Evolutionary conservation across 2,888 invertebrate species (phyloP).

Genomic region (Melitaea athalia): DNA sequence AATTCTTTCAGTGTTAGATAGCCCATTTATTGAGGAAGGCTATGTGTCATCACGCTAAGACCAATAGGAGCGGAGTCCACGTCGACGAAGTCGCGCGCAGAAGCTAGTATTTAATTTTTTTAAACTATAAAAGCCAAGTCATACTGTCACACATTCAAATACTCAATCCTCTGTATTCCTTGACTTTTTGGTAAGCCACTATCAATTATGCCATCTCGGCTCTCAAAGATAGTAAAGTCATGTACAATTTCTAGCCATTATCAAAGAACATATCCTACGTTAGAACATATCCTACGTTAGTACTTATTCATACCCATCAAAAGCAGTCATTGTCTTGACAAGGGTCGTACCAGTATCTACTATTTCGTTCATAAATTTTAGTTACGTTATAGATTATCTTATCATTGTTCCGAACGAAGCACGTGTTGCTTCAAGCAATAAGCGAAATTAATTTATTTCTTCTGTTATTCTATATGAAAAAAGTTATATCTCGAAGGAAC

Average conservation of each 20-base stretch:
- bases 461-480: not conserved
- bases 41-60: no score
- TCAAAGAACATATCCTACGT: not conserved
- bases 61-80: no score
- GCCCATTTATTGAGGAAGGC: no score
- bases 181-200: no score
- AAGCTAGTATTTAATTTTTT: no score
- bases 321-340: not conserved
- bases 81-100: no score
- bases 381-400: slow-evolving; percentile 28
- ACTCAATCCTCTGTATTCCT: no score
- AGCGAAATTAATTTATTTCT: slow-evolving; percentile 16
- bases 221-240: not conserved
- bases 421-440: slow-evolving; percentile 24
- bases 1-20: no score
- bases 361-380: slow-evolving; percentile 22
- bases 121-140: no score
- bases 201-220: no score
- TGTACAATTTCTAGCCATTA: not conserved
- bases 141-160: no score
- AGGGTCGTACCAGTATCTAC: slow-evolving; percentile 8
- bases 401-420: slow-evolving; percentile 28
- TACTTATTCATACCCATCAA: not conserved
- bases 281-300: not conserved
- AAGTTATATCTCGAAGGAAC: not conserved